These are phyloP conservation scores for Lobophora halterata DNA, from an alignment of 2,888 invertebrate genomes.

Conservation along the genomic window DNA sequence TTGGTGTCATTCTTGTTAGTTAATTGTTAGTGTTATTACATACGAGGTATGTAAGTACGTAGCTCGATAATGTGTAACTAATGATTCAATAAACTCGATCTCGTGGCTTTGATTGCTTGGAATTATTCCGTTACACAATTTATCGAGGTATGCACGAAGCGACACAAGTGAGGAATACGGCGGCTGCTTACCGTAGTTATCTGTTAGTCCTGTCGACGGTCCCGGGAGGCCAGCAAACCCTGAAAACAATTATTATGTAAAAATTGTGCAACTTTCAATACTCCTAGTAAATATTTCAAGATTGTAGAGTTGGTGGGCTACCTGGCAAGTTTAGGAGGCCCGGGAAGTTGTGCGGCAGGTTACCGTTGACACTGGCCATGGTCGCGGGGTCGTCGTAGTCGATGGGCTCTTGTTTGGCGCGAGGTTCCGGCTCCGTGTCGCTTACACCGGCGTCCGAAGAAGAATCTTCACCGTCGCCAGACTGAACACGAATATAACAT, in stretches of 20 bases:
- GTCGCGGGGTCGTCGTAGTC: slow-evolving; percentile 86
- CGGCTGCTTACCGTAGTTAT: slow-evolving; percentile 88
- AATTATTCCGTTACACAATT: slow-evolving; percentile 38
- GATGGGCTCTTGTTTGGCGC: slow-evolving; percentile 87
- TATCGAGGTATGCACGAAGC: slow-evolving; percentile 53
- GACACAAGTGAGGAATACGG: slow-evolving; percentile 22
- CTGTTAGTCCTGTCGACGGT: slow-evolving; percentile 90
- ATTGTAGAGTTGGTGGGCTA: slow-evolving; percentile 38
- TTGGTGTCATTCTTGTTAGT: slow-evolving; percentile 58
- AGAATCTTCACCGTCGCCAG: slow-evolving; percentile 88
- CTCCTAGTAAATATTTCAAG: background rate
- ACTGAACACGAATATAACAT: slow-evolving; percentile 34
- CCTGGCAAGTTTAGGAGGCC: slow-evolving; percentile 91
- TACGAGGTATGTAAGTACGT: slow-evolving; percentile 53
- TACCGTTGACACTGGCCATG: slow-evolving; percentile 83
- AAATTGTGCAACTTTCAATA: background rate
- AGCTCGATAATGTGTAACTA: slow-evolving; percentile 70
- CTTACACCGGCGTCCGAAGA: slow-evolving; percentile 92
- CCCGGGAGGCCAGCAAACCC: slow-evolving; percentile 89
- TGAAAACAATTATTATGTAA: slow-evolving; percentile 57
- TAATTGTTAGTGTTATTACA: slow-evolving; percentile 69
- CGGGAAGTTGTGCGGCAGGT: slow-evolving; percentile 87
- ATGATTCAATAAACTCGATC: slow-evolving; percentile 51
- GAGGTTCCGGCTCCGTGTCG: slow-evolving; percentile 82
- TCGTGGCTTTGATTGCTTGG: slow-evolving; percentile 48